Percentiles rank a stretch among this genome's conserved stretches.
Evolutionary conservation across 2,888 invertebrate genomes (phyloP).

Genomic region (Agriopis aurantiaria): DNA sequence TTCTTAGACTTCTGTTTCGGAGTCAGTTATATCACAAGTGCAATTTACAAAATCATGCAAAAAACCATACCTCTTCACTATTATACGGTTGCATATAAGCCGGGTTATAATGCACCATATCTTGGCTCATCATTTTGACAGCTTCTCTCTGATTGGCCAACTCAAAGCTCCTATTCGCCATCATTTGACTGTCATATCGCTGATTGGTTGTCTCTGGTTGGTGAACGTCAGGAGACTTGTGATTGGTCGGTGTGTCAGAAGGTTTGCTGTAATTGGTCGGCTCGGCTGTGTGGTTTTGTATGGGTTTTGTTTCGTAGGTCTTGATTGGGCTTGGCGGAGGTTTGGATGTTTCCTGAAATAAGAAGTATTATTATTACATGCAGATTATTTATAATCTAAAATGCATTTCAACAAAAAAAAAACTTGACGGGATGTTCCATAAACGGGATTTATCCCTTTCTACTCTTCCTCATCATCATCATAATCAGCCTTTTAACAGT

Average conservation of each 20-base stretch:
- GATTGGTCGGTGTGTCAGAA: slow-evolving; percentile 43
- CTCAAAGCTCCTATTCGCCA: slow-evolving; percentile 35
- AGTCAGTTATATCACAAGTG: no score
- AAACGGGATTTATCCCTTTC: no score
- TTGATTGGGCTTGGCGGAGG: slow-evolving; percentile 55
- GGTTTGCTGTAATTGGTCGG: slow-evolving; percentile 48
- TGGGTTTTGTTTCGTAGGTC: slow-evolving; percentile 45
- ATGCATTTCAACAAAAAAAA: no score
- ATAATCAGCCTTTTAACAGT: no score
- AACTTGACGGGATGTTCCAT: no score
- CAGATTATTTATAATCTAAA: no score
- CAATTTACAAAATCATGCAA: no score
- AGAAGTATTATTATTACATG: background rate
- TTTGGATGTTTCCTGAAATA: slow-evolving; percentile 52
- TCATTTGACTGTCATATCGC: slow-evolving; percentile 41
- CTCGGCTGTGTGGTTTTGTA: slow-evolving; percentile 36
- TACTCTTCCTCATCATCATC: no score
- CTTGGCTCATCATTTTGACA: slow-evolving; percentile 47
- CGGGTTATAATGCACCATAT: slow-evolving; percentile 53
- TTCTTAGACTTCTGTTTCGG: no score
- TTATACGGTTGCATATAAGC: slow-evolving; percentile 51
- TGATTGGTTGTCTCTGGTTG: slow-evolving; percentile 45
- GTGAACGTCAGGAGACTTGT: slow-evolving; percentile 38
- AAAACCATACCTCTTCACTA: slow-evolving; percentile 59
- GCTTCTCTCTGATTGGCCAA: slow-evolving; percentile 50